Evolutionary conservation across 2,113 vertebrate species (phyloP).

Genomic region (Lucifuga dentata): DNA sequence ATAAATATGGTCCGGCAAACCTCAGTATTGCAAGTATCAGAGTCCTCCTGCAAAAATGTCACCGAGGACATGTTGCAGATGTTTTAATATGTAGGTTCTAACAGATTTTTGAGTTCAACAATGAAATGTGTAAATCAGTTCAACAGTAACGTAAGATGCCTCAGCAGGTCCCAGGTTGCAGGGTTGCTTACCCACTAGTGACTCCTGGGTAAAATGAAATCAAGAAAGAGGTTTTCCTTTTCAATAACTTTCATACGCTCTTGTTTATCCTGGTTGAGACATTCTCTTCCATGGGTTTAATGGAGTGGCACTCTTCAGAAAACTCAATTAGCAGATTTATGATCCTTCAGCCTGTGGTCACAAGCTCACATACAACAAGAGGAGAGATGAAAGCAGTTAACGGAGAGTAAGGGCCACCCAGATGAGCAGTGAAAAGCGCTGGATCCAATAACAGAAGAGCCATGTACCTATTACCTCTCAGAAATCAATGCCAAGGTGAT

Average conservation of each 20-base stretch:
- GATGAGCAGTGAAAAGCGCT: slow-evolving; percentile 41
- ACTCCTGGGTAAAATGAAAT: slow-evolving; percentile 4
- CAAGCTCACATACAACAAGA: slow-evolving; percentile 12
- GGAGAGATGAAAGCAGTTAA: slow-evolving; percentile 22
- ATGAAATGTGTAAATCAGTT: not conserved
- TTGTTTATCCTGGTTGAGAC: slow-evolving; percentile 56
- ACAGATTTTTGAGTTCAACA: not conserved
- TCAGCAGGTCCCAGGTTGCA: not conserved
- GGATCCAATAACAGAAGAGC: slow-evolving; percentile 43
- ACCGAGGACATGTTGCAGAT: too few species aligned
- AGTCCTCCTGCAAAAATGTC: not conserved
- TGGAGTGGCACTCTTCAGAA: slow-evolving; percentile 48
- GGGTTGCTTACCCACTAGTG: not conserved
- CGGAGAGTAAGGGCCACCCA: slow-evolving; percentile 10
- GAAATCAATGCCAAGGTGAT: slow-evolving; percentile 53
- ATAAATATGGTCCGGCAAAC: not conserved
- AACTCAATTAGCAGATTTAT: slow-evolving; percentile 71
- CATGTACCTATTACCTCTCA: slow-evolving; percentile 34
- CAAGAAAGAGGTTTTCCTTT: slow-evolving; percentile 34
- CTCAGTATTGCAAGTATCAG: not conserved
- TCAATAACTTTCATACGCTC: slow-evolving; percentile 29
- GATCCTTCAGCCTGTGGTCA: slow-evolving; percentile 31
- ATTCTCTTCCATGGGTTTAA: slow-evolving; percentile 52
- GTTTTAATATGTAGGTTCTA: not conserved
- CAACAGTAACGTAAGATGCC: not conserved